Conservation (phyloP, 2,113 vertebrate genomes). For the Sinocyclocheilus anophthalmus region DNA sequence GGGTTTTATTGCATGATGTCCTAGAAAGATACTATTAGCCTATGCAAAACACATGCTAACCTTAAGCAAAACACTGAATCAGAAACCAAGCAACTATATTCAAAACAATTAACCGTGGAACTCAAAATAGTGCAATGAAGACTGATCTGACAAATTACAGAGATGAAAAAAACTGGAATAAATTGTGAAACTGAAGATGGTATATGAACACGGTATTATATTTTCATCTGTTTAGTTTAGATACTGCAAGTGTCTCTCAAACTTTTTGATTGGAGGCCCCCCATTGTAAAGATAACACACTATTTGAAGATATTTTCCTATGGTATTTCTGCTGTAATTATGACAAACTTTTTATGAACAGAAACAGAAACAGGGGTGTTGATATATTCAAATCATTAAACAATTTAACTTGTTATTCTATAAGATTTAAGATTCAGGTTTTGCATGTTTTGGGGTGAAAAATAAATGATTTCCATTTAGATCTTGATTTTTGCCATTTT, state of each 20-base stretch:
- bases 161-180: neutral
- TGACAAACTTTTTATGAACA: neutral
- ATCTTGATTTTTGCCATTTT: too few species aligned
- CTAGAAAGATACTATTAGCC: neutral
- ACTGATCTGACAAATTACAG: neutral
- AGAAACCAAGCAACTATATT: neutral
- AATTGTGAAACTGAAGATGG: neutral
- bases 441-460: neutral
- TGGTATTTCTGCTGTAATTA: neutral
- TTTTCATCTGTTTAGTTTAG: neutral
- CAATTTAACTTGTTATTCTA: neutral
- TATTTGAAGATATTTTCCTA: neutral
- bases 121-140: neutral
- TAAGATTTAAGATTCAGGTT: neutral
- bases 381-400: neutral
- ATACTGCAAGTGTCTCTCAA: neutral
- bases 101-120: neutral
- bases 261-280: neutral
- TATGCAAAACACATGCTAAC: constrained; percentile 14
- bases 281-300: neutral
- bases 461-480: too few species aligned
- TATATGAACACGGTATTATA: neutral
- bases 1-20: neutral
- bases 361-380: neutral
- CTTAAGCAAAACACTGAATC: constrained; percentile 16